These are phyloP conservation scores for Xyliphius kryptos DNA, from an alignment of 2,113 vertebrate genomes.

Conservation along the genomic window DNA sequence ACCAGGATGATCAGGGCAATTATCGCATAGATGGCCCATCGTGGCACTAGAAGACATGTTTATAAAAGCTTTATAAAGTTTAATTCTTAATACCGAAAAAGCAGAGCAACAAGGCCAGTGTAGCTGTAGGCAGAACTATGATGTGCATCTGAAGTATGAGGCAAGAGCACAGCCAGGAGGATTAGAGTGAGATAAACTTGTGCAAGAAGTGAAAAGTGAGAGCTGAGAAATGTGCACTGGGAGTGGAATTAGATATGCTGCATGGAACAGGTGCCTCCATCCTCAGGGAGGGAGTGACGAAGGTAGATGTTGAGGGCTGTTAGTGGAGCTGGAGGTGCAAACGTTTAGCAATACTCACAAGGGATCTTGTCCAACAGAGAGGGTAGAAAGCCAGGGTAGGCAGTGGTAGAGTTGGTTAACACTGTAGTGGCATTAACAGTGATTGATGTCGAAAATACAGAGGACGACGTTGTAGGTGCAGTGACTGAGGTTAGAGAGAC, in stretches of 20 bases:
- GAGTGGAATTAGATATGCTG: constrained; percentile 45
- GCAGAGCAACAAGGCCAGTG: background rate
- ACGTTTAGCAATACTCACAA: constrained; percentile 60
- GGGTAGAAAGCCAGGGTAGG: constrained; percentile 26
- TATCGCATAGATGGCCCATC: constrained; percentile 64
- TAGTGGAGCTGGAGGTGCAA: background rate
- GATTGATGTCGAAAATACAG: background rate
- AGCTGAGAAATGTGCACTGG: constrained; percentile 46
- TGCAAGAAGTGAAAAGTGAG: constrained; percentile 47
- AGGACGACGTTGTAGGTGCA: too few relatives aligned
- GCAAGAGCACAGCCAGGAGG: constrained; percentile 37
- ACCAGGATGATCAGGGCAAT: constrained; percentile 50
- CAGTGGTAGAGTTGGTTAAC: background rate
- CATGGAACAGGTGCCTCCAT: constrained; percentile 42
- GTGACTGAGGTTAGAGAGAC: too few relatives aligned
- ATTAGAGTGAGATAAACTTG: constrained; percentile 39
- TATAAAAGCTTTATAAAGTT: constrained; percentile 1
- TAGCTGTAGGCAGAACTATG: constrained; percentile 31
- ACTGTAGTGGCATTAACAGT: constrained; percentile 1
- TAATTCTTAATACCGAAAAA: background rate
- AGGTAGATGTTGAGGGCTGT: background rate
- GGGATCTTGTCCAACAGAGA: constrained; percentile 62
- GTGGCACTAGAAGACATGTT: constrained; percentile 63
- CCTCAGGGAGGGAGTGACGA: background rate
- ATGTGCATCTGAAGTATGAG: constrained; percentile 36